Base-by-base conservation (phyloP, 1,140 invertebrate species). In the Dryas iulia region DNA sequence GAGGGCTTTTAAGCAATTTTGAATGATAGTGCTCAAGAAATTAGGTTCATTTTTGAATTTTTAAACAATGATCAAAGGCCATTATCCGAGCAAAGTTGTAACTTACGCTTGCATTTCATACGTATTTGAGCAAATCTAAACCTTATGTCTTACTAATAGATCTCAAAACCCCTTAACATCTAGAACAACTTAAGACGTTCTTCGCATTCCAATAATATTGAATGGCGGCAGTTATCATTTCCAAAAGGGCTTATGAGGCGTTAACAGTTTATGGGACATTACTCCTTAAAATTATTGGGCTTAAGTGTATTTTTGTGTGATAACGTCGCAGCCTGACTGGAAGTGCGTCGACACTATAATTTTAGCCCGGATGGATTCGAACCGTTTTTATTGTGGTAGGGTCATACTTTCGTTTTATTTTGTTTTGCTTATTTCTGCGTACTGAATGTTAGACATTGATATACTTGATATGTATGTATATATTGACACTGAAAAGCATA, bases 301-400 rank as follows among this genome's bases (percentile, higher is more conserved):
- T 47, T 21, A 47, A 47, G 39, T 8, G 14, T 47, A 47, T 18
- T 47, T 47, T 47, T 3, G 8, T 5, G 14, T 47, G 39, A 47
- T 47, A 21, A 81, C 76, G 74, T 74, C 78, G 74, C 76, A 52
- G 59, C 69, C 54, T 70, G 70, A 53, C 65, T 61, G 57, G n/a
- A 81, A 81, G 88, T 88, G 79, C 88, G 84, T 88, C 86, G 88
- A 86, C 88, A 79, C 81, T 82, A 88, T 81, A 86, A 88, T 89
- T 89, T 89, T 89, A 89, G 86, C 78, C 81, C 80, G 86, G 82
- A 88, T 86, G 81, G 86, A 84, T 81, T 88, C 79, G 84, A 89
- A 81, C 78, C 82, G 82, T 90, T 90, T 86, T 90, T 90, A 88
- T 90, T 90, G 86, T 82, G 80, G 79, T 89, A 84, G 87, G 88